Conservation (phyloP, 2,113 vertebrate genomes). For the Brachypteracias leptosomus region DNA sequence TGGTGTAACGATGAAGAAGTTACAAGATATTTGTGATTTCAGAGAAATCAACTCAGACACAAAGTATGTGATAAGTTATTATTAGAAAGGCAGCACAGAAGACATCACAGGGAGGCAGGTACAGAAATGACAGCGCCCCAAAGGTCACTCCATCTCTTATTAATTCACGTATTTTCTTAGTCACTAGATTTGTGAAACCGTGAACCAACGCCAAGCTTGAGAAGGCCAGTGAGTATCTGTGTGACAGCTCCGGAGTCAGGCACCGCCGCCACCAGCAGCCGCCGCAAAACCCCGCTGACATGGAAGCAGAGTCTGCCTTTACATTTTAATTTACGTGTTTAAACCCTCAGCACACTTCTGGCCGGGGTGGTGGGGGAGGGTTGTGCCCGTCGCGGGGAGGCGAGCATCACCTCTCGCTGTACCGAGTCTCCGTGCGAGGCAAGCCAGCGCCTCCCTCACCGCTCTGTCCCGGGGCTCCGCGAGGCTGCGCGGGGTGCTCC, state of each 20-base stretch:
- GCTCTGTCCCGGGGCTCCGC: not conserved
- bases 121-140: not conserved
- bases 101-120: not conserved
- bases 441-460: not conserved
- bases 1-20: not conserved
- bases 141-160: not conserved
- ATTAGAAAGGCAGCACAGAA: not conserved
- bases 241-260: not conserved
- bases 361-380: too few species aligned
- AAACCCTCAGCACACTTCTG: not conserved
- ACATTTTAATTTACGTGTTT: accelerated
- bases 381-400: not conserved
- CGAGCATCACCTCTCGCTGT: not conserved
- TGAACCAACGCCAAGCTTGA: not conserved
- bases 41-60: not conserved
- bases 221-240: not conserved
- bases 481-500: not conserved
- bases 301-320: not conserved
- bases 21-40: not conserved
- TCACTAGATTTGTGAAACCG: not conserved
- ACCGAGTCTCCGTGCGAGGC: accelerated
- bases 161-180: not conserved
- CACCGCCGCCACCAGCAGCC: not conserved
- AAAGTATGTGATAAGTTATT: not conserved
- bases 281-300: not conserved